Evolutionary conservation across 2,113 vertebrate genomes (phyloP).

Genomic region (Aspiorhynchus laticeps): DNA sequence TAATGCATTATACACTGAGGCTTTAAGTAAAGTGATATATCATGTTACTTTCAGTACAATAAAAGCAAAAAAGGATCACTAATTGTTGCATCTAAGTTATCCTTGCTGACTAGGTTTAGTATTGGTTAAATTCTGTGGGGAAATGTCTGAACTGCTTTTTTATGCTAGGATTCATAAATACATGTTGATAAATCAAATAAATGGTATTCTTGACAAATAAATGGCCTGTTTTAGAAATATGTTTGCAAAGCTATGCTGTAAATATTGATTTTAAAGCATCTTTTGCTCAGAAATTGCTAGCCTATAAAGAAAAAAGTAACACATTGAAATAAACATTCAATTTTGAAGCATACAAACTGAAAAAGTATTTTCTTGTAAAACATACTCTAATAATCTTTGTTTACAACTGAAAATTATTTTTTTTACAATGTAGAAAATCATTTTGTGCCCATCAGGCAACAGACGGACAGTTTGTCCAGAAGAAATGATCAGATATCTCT

Average conservation of each 20-base stretch:
- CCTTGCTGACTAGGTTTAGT: background rate
- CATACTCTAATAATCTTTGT: no score
- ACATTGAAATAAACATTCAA: background rate
- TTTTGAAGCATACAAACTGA: background rate
- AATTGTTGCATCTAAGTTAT: background rate
- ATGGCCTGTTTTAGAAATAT: background rate
- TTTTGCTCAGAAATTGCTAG: background rate
- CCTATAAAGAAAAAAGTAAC: background rate
- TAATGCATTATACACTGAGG: background rate
- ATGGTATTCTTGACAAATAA: background rate
- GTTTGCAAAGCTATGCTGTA: background rate
- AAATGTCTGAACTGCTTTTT: background rate
- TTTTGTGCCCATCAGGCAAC: background rate
- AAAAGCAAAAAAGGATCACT: background rate
- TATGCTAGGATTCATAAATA: no score
- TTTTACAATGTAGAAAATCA: background rate
- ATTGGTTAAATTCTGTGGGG: background rate
- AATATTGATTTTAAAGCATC: background rate
- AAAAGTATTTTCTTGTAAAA: no score
- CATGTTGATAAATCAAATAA: background rate
- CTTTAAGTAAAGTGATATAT: background rate
- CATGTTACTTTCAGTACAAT: background rate
- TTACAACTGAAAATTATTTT: no score
- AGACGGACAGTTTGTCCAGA: background rate
- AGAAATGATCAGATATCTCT: conserved; percentile 37